Evolutionary conservation across 2,888 invertebrate genomes (phyloP).

Genomic region (Idaea dimidiata): DNA sequence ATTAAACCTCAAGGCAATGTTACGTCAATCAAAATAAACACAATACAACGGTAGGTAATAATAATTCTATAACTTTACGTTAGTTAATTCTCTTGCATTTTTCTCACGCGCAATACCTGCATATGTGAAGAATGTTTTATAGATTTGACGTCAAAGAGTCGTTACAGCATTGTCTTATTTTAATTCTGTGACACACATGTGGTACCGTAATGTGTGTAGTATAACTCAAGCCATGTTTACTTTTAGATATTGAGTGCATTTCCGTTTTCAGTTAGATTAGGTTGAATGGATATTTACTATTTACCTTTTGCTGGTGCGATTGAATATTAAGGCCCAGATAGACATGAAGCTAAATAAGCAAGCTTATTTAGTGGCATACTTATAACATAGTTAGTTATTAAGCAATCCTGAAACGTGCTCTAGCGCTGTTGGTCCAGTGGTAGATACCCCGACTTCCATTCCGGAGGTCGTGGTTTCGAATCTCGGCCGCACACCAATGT

Average conservation of each 20-base stretch:
- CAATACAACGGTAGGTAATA: constrained; percentile 18
- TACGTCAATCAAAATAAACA: constrained; percentile 13
- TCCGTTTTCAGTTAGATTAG: constrained; percentile 13
- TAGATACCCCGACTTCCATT: no score
- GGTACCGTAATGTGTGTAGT: constrained; percentile 30
- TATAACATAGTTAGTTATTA: no score
- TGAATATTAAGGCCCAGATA: no score
- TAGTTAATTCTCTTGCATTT: constrained; percentile 32
- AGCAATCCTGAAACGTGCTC: no score
- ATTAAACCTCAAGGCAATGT: constrained; percentile 12
- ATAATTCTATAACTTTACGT: constrained; percentile 14
- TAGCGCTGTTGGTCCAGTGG: no score
- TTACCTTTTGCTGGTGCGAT: background rate
- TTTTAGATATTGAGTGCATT: constrained; percentile 27
- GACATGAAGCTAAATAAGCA: no score
- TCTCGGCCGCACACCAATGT: no score
- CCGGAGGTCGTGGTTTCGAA: no score
- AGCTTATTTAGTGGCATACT: no score
- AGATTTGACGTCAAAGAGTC: constrained; percentile 44
- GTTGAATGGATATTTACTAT: background rate
- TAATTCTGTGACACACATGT: constrained; percentile 47
- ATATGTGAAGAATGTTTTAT: constrained; percentile 50
- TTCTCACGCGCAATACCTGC: constrained; percentile 59
- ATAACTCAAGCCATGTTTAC: constrained; percentile 25
- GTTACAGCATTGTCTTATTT: constrained; percentile 50